Conservation (phyloP, 2,888 invertebrate species). For the Chrysolina haemoptera region DNA sequence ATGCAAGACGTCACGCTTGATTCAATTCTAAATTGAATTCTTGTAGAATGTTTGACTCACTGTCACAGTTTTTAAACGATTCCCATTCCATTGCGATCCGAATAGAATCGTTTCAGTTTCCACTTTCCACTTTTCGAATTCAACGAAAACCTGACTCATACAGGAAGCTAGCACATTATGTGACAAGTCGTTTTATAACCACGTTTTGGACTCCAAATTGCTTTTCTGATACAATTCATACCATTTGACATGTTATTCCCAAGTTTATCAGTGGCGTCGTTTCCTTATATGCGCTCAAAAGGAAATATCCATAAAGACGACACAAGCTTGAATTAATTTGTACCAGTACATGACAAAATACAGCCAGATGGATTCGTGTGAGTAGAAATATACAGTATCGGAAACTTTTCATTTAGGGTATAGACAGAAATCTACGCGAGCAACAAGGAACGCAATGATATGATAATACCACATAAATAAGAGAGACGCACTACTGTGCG, state of each 20-base stretch:
- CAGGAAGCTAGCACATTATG: slow-evolving; percentile 1
- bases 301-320: too few relatives aligned
- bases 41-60: background rate
- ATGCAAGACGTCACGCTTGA: background rate
- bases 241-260: slow-evolving; percentile 8
- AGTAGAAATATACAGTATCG: too few relatives aligned
- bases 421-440: too few relatives aligned
- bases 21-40: background rate
- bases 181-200: slow-evolving; percentile 11
- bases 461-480: too few relatives aligned
- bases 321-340: too few relatives aligned
- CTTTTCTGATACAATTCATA: slow-evolving; percentile 19
- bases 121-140: slow-evolving; percentile 3
- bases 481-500: too few relatives aligned
- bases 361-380: too few relatives aligned
- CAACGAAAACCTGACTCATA: slow-evolving; percentile 1
- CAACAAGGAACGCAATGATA: too few relatives aligned
- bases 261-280: slow-evolving; percentile 8
- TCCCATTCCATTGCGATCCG: background rate
- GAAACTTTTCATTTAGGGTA: too few relatives aligned
- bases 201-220: slow-evolving; percentile 9
- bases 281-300: background rate
- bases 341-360: too few relatives aligned
- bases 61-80: background rate
- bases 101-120: background rate